Base-by-base conservation (phyloP, 2,888 invertebrate genomes). In the Cerastoderma edule region DNA sequence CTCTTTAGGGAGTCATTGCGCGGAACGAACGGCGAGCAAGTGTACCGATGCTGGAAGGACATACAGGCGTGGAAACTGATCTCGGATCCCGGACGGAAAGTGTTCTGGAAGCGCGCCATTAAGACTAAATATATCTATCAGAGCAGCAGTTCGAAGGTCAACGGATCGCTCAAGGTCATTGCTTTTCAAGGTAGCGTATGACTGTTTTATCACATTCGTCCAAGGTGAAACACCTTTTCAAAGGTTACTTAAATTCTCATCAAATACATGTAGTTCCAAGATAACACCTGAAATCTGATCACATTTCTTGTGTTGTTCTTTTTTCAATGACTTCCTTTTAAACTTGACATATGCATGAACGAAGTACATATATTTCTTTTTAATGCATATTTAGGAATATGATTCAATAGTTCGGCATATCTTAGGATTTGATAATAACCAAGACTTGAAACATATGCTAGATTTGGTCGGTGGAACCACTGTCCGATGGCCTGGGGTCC, bases 21-120 rank as follows among this genome's bases (percentile, higher is more conserved):
- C 2, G 80, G 80, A 57, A 85, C 87, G 0, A 70, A 75, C 46
- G 87, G 87, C 28, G 86, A 87, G 66, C 71, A 67, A 8, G 83
- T 83, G 4, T 80, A 76, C 35, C 60, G 79, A 32, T 87, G 87
- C 69, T 86, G 86, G 87, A 67, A 75, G 30, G 86, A 87, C 67
- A 73, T 86, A 0, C 84, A 84, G 60, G 79, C 75, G 10, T 83
- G 83, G 80, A 72, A 69, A 24, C 68, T 69, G 16, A 66, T 82
- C 10, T 68, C 73, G 32, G 80, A 83, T 24, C 71, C 67, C 0
- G 68, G 66, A 1, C 67, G 75, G 44, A 78, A 76, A 63, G 74
- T 75, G 67, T 78, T 80, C 66, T 64, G 79, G 81, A 78, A 79
- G 33, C 67, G 80, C 32, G 70, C 75, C 24, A 87, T 87, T 46